Conservation (phyloP, 2,113 vertebrate species). For the Planiliza haematocheilus region DNA sequence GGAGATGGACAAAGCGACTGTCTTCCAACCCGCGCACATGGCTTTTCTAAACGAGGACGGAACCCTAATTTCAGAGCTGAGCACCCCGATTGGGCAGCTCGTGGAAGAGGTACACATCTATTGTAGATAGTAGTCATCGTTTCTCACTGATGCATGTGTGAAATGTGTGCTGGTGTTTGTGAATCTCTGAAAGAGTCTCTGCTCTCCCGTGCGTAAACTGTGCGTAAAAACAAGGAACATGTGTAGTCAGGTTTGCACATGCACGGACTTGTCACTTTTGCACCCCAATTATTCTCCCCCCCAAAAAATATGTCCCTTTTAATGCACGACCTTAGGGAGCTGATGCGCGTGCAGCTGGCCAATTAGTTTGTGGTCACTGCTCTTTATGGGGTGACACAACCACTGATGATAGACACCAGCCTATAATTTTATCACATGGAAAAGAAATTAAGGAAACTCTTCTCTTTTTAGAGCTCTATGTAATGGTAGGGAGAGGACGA, state of each 20-base stretch:
- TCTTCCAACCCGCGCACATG: conserved; percentile 55
- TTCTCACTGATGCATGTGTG: not conserved
- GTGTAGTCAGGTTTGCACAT: conserved; percentile 6
- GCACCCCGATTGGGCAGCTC: conserved; percentile 84
- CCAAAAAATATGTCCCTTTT: conserved; percentile 24
- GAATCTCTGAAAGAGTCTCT: not conserved
- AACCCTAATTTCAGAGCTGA: conserved; percentile 82
- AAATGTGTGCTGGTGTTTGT: too few relatives aligned
- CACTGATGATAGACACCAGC: conserved; percentile 50
- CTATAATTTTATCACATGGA: conserved; percentile 32
- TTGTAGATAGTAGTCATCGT: not conserved
- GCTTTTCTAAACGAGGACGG: conserved; percentile 75
- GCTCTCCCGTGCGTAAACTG: conserved; percentile 51
- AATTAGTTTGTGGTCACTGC: conserved; percentile 57
- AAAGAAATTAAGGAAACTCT: conserved; percentile 11
- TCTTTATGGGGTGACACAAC: conserved; percentile 58
- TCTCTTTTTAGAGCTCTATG: conserved; percentile 6
- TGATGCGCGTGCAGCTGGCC: conserved; percentile 53
- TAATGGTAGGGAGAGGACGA: conserved; percentile 1
- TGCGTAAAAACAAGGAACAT: conserved; percentile 52
- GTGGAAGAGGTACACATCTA: conserved; percentile 85
- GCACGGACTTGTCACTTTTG: conserved; percentile 16
- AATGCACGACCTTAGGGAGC: conserved; percentile 40
- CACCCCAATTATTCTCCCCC: conserved; percentile 25
- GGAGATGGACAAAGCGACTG: conserved; percentile 81